A percentile compares a stretch with the other conserved stretches of the same genome.
Conservation (phyloP, 2,113 vertebrate genomes). For the Taurulus bubalis region DNA sequence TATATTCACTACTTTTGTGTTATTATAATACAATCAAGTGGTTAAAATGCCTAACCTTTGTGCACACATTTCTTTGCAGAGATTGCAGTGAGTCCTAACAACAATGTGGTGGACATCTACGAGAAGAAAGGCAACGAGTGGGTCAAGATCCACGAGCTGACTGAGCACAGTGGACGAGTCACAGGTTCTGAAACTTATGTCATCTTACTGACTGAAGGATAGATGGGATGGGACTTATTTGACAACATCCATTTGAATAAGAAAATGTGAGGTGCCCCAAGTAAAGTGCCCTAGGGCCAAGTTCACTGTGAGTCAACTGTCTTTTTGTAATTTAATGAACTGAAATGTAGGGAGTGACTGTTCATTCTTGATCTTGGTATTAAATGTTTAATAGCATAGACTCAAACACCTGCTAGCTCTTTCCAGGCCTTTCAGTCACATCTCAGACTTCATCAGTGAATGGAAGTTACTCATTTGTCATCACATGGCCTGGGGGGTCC, state of each 20-base stretch:
- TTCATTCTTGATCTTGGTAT: background rate
- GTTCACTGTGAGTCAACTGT: no score
- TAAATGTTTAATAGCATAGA: background rate
- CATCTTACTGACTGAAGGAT: background rate
- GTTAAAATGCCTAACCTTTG: background rate
- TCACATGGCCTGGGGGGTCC: no score
- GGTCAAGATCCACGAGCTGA: conserved; percentile 84
- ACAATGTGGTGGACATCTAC: conserved; percentile 81
- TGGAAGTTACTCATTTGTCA: no score
- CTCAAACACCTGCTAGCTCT: background rate
- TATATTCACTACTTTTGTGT: background rate
- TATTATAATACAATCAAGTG: background rate
- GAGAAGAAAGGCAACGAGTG: conserved; percentile 84
- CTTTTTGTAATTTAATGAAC: background rate
- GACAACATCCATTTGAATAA: background rate
- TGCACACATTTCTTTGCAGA: conserved; percentile 67
- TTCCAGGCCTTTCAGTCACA: no score
- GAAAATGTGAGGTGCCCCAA: background rate
- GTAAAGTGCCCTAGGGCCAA: background rate
- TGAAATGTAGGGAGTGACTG: background rate
- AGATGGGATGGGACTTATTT: background rate
- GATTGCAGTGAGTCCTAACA: conserved; percentile 86
- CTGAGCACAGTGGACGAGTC: conserved; percentile 85
- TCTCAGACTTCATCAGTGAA: no score
- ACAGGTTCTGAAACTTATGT: conserved; percentile 75